phyloP scores from a whole-genome alignment of 1,140 invertebrate species.

The Lepeophtheirus salmonis region DNA sequence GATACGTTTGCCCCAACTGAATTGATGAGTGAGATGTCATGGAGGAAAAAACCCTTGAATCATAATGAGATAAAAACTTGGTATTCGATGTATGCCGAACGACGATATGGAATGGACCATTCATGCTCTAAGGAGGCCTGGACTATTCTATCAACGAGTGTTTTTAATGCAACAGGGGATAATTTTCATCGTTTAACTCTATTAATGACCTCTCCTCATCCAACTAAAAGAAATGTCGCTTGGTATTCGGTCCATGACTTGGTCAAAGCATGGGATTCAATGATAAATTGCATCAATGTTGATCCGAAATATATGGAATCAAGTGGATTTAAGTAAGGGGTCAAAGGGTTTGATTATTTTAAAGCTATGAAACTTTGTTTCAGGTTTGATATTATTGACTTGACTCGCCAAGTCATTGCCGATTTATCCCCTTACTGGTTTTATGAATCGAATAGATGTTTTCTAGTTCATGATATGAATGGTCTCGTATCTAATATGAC shows the following conservation, averaged over 20 bases:
- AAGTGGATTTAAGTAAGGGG: background rate
- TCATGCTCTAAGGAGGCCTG: background rate
- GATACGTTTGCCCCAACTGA: constrained; percentile 3
- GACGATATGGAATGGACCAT: background rate
- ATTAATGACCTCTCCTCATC: background rate
- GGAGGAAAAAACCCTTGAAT: background rate
- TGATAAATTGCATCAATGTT: background rate
- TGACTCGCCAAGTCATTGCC: constrained; percentile 1
- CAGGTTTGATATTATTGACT: constrained; percentile 11
- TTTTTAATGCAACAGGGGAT: background rate
- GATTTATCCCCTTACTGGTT: background rate
- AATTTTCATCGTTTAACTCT: background rate
- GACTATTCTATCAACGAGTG: background rate
- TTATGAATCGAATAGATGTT: background rate
- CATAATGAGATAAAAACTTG: background rate
- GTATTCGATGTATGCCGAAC: background rate
- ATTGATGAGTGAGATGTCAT: constrained; percentile 13
- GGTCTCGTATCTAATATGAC: background rate
- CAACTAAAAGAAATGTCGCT: background rate
- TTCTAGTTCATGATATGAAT: background rate
- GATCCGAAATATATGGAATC: background rate
- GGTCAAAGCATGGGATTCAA: background rate
- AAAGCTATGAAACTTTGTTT: no score
- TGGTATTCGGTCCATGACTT: background rate
- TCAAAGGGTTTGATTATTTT: no score